Evolutionary conservation across 2,888 invertebrate genomes (phyloP), one percentile per base, ranked within the genome.

Genomic region (Caenorhabditis sinica): DNA sequence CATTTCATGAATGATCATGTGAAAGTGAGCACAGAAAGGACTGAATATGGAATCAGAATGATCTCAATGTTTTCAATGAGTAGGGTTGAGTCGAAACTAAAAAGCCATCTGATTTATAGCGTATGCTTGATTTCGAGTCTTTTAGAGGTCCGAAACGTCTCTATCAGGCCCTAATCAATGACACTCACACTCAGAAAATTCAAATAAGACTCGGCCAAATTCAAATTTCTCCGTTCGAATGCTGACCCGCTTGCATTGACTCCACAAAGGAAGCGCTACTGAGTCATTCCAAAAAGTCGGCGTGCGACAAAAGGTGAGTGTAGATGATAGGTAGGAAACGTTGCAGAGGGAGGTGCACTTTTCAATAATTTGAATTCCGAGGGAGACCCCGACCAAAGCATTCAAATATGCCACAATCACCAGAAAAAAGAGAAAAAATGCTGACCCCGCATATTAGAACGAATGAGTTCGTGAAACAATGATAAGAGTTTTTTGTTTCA

Each of bases 401-500:
- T n/a, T 49, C 20, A 20, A 20, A 20, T n/a, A 3, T n/a, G n/a
- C 5, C 6, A 40, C 49, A 20, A 20, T 2, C 20, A 49, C 6
- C 0, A 20, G 49, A 15, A 20, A 8, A 49, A 20, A 45, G n/a
- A 49, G n/a, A 20, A 5, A 49, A 20, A 49, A 15, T 15, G 20
- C 20, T 11, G 49, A n/a, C 20, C 20, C 8, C 5, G 20, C n/a
- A n/a, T 5, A 8, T 49, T 20, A 6, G 40, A 40, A 40, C 11
- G 40, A 40, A 40, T 40, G 20, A 49, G 20, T 20, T 20, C 6
- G 8, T 20, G 20, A 49, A 20, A 11, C 2, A 49, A 20, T 49
- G 49, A 49, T 49, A 49, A 49, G 49, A 49, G 49, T n/a, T 45
- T 36, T 45, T 49, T 49, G 49, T 49, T 49, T 49, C 49, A 49